phyloP scores from a whole-genome alignment of 2,113 vertebrate genomes.

The Sceloporus tristichus region DNA sequence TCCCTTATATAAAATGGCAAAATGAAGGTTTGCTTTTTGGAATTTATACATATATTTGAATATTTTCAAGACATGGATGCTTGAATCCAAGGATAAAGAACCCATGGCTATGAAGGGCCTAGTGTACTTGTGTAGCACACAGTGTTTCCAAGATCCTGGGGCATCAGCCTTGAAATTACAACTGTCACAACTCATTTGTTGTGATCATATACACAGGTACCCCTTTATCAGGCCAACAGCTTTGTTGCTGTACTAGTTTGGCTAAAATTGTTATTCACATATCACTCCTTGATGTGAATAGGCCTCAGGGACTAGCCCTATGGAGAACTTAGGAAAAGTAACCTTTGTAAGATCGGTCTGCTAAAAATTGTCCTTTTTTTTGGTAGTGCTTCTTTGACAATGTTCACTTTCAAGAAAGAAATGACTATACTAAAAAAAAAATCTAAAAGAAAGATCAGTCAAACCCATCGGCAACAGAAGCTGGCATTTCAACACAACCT shows the following conservation, averaged over 20 bases:
- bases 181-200: not conserved
- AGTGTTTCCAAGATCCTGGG: not conserved
- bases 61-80: no score
- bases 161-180: not conserved
- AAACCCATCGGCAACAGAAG: slow-evolving; percentile 7
- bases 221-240: not conserved
- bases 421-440: not conserved
- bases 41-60: no score
- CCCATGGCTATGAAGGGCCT: no score
- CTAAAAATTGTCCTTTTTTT: no score
- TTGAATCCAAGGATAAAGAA: no score
- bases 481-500: not conserved
- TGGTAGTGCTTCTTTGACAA: not conserved
- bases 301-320: not conserved
- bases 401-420: not conserved
- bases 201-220: not conserved
- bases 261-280: not conserved
- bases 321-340: not conserved
- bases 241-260: not conserved
- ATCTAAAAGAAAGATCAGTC: not conserved
- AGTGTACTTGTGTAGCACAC: not conserved
- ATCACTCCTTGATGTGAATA: not conserved
- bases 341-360: not conserved
- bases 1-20: no score
- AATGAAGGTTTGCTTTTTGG: no score